Percentiles rank a stretch among this genome's conserved stretches.
These are phyloP conservation scores for Bombyx huttoni DNA, from an alignment of 2,888 invertebrate genomes.

Conservation along the genomic window DNA sequence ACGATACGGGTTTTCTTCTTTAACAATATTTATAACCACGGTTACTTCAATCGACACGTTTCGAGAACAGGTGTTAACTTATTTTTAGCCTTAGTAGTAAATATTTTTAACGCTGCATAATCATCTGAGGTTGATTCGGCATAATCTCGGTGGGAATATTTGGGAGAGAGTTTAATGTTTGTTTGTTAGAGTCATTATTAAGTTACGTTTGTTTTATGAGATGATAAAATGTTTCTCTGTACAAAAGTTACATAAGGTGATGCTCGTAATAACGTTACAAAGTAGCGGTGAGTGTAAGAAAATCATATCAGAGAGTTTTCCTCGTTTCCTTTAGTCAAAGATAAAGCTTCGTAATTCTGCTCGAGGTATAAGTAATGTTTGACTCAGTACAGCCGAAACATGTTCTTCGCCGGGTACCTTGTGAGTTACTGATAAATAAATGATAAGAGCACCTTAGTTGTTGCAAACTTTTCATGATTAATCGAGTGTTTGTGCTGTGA, in stretches of 20 bases:
- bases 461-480: too few species aligned
- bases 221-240: constrained; percentile 1
- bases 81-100: constrained; percentile 31
- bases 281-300: background rate
- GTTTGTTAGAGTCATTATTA: constrained; percentile 2
- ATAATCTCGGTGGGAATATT: constrained; percentile 12
- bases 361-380: background rate
- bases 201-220: constrained; percentile 5
- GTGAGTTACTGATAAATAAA: background rate
- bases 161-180: constrained; percentile 13
- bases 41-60: constrained; percentile 51
- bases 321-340: background rate
- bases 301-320: background rate
- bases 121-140: constrained; percentile 14
- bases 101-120: constrained; percentile 42
- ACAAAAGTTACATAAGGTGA: background rate
- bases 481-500: too few species aligned
- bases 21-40: constrained; percentile 41
- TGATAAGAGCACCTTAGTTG: background rate
- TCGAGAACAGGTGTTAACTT: constrained; percentile 44
- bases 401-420: background rate
- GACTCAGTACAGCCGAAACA: background rate
- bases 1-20: constrained; percentile 38
- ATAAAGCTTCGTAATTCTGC: background rate
- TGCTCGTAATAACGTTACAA: background rate